Base-by-base conservation (phyloP, 2,797 vertebrate species). In the Dendrocincla fuliginosa region DNA sequence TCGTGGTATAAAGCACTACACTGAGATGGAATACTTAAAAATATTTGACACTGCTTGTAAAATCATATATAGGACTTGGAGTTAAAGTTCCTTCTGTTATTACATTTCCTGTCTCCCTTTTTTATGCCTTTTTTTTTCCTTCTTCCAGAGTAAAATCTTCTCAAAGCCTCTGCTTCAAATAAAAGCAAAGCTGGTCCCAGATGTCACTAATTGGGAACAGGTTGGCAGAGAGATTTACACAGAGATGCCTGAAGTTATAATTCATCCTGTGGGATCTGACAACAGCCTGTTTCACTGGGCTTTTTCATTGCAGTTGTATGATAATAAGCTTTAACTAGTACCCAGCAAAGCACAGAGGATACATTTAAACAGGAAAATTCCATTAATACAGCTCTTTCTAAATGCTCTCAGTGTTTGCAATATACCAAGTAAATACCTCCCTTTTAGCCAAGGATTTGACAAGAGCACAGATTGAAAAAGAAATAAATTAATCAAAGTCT, bases 151-250 rank as follows among this genome's bases (percentile, higher is more conserved):
- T 78, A 76, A 67, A 88, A 87, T 55, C 65, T 78, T 89, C 84
- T 89, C 77, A 84, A 46, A 84, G 87, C 46, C 75, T 76, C 56
- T 95, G 88, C 83, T 75, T 96, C 87, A 95, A 94, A 92, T 85
- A 69, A 53, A 76, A 55, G n/a, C 80, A 90, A 95, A 90, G 93
- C 90, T 90, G 79, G 67, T 68, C 93, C 82, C 73, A 96, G 84
- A 83, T 96, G 71, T 91, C 79, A 87, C 75, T 98, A 98, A 98
- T 97, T 97, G 93, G 60, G 95, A 97, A 86, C 97, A 98, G 96
- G 94, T 96, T 95, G 90, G 88, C 13, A 64, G 49, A 87, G 63
- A 67, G 55, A 39, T 82, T 96, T 78, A 41, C 52, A 22, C 22
- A 93, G 81, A 84, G 68, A 92, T 78, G 89, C 90, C 84, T 93